Evolutionary conservation across 2,888 invertebrate species (phyloP).

Genomic region (Cephus sareptanus): DNA sequence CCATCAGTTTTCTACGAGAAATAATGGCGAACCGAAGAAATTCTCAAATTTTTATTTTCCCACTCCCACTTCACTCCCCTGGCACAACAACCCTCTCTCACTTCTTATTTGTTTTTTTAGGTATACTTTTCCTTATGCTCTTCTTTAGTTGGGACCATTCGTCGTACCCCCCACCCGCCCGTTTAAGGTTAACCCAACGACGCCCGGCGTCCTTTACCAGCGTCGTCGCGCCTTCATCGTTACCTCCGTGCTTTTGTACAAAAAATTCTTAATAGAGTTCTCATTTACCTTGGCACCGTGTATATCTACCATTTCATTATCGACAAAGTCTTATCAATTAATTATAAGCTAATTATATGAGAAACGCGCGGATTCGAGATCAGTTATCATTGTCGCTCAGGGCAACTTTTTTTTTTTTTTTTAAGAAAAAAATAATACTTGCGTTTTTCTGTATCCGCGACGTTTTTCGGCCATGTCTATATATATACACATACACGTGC

Average conservation of each 20-base stretch:
- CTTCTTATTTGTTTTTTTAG: neutral
- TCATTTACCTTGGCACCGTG: neutral
- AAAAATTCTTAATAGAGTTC: neutral
- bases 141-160: neutral
- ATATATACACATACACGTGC: neutral
- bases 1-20: neutral
- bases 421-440: neutral
- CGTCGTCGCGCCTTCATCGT: neutral
- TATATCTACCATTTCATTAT: neutral
- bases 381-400: neutral
- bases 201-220: neutral
- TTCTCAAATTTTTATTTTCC: neutral
- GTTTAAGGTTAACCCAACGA: neutral
- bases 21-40: neutral
- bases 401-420: too few relatives aligned
- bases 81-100: neutral
- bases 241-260: neutral
- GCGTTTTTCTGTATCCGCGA: neutral
- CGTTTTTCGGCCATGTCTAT: neutral
- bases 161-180: neutral
- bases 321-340: neutral
- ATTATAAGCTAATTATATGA: neutral
- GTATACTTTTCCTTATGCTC: neutral
- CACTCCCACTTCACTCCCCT: too few relatives aligned
- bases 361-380: neutral